Evolutionary conservation across 2,888 invertebrate genomes (phyloP).

Genomic region (Yponomeuta plumbellus): DNA sequence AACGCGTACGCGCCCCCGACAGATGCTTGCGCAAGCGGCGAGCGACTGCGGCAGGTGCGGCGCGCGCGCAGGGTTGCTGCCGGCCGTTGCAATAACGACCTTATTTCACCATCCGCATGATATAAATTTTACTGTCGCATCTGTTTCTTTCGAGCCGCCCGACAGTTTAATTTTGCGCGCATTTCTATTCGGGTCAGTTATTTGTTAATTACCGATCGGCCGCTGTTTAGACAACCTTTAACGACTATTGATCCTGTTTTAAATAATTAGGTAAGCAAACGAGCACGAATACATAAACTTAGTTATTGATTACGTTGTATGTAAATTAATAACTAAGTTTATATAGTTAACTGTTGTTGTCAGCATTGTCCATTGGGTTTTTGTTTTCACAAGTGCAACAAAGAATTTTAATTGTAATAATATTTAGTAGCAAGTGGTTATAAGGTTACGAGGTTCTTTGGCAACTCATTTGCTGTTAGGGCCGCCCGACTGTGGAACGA

Average conservation of each 20-base stretch:
- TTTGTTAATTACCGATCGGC: slow-evolving; percentile 2
- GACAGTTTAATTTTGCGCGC: neutral
- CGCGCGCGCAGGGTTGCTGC: slow-evolving; percentile 46
- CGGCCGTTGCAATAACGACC: slow-evolving; percentile 8
- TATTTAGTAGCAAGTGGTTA: too few relatives aligned
- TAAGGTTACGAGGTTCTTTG: too few relatives aligned
- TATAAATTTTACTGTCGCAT: slow-evolving; percentile 4
- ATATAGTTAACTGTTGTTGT: too few relatives aligned
- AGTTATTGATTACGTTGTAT: neutral
- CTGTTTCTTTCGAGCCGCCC: neutral
- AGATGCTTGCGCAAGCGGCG: slow-evolving; percentile 64
- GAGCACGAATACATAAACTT: neutral
- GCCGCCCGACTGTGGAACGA: too few relatives aligned
- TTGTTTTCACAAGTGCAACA: too few relatives aligned
- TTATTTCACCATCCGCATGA: neutral
- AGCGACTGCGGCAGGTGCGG: slow-evolving; percentile 65
- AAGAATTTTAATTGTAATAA: too few relatives aligned
- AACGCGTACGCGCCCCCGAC: slow-evolving; percentile 49
- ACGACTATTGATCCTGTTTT: neutral
- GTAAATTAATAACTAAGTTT: too few relatives aligned
- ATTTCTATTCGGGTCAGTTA: neutral
- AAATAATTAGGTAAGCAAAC: neutral
- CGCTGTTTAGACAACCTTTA: neutral
- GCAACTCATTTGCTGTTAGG: too few relatives aligned
- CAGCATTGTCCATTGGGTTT: too few relatives aligned